Evolutionary conservation across 2,113 vertebrate species (phyloP), one percentile per base, ranked within the genome.

Genomic region (Neogale vison): DNA sequence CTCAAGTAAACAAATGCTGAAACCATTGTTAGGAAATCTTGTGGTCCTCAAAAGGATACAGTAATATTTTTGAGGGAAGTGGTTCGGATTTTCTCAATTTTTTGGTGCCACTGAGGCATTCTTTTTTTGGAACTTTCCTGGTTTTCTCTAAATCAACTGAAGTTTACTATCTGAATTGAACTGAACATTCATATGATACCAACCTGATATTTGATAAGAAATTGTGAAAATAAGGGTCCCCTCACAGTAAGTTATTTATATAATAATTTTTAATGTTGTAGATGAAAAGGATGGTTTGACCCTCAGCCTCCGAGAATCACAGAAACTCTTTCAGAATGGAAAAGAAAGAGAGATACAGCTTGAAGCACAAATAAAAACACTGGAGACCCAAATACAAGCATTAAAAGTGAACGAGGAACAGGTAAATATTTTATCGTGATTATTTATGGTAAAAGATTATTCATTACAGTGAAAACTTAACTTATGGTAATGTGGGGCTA

Each of bases 271-370:
- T 82, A 24, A 96, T 88, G 96, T 36, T 39, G 72, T 90, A 99
- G 99, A 99, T 98, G 99, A 99, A 98, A 99, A 99, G 91, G 99
- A 99, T 71, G 99, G 99, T n/a, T 98, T 99, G 85, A 97, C 97
- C 45, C 98, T 99, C 50, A 99, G 99, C 97, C 99, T 99, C 79
- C 99, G 85, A 93, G 99, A 99, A 96, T 99, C 99, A 18, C 99
- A 99, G 97, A 98, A 98, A 92, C 97, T 99, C 74, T 98, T 99
- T 95, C 99, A 99, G 97, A 99, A 99, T 87, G 98, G 98, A 88
- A 99, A 99, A 97, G 99, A 99, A 79, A 98, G 98, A 77, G 99
- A 99, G 96, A 55, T 99, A 77, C 99, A 99, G 74, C 99, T 99
- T 92, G 99, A 99, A 98, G 99, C 98, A 86, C 99, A 99, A 98